Percentiles rank a stretch among this genome's conserved stretches.
phyloP scores from a whole-genome alignment of 2,888 invertebrate genomes.

The Schrankia costaestrigalis region DNA sequence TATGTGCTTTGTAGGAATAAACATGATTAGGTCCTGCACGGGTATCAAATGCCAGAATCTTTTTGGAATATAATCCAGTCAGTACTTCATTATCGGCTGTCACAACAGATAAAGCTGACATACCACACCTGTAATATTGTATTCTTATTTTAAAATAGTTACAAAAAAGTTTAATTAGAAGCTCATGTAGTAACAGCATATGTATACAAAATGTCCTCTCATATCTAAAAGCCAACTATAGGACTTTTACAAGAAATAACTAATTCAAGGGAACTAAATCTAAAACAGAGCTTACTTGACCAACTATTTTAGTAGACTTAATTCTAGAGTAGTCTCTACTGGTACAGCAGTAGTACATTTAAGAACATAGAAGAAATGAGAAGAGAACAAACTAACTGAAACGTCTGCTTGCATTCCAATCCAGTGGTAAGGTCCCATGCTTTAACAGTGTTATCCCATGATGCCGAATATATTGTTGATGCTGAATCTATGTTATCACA shows the following conservation, averaged over 20 bases:
- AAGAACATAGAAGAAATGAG: no score
- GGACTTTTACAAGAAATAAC: no score
- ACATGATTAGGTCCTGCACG: conserved; percentile 63
- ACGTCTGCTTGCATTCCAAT: conserved; percentile 67
- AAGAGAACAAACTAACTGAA: conserved; percentile 73
- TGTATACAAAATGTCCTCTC: no score
- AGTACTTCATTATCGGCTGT: conserved; percentile 69
- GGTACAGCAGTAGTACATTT: no score
- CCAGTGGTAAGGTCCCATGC: conserved; percentile 75
- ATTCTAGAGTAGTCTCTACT: no score
- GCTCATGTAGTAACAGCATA: no score
- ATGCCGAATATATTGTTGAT: conserved; percentile 78
- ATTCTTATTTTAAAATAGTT: not conserved
- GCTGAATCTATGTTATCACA: conserved; percentile 60
- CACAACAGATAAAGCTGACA: conserved; percentile 77
- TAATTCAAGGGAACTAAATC: no score
- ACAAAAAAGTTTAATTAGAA: not conserved
- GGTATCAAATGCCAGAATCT: conserved; percentile 76
- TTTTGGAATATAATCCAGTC: conserved; percentile 79
- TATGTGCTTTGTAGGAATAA: conserved; percentile 71
- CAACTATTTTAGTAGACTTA: no score
- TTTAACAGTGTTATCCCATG: conserved; percentile 82
- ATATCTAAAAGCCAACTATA: no score
- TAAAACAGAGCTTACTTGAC: no score
- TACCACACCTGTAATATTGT: conserved; percentile 55